Evolutionary conservation across 2,113 vertebrate species (phyloP).

Genomic region (Tetrao urogallus): DNA sequence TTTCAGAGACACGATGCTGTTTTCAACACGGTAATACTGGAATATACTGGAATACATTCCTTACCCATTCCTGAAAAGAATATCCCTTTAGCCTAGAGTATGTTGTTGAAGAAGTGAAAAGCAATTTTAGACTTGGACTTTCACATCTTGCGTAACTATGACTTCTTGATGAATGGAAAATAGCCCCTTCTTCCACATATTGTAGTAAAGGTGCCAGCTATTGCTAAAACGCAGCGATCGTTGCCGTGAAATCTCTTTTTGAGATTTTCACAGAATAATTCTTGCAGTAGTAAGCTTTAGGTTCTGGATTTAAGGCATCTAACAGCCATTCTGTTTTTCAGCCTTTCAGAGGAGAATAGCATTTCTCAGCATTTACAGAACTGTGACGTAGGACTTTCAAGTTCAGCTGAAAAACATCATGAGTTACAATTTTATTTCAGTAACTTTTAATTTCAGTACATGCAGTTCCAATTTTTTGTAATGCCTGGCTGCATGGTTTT

Average conservation of each 20-base stretch:
- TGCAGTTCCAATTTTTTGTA: neutral
- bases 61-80: neutral
- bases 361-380: neutral
- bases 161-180: neutral
- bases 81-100: rapidly evolving
- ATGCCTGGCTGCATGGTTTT: neutral
- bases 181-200: neutral
- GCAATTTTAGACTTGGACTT: rapidly evolving
- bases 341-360: neutral
- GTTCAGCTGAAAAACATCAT: neutral
- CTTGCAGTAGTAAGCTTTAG: neutral
- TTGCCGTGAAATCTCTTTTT: neutral
- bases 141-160: neutral
- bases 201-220: neutral
- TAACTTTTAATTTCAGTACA: neutral
- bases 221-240: neutral
- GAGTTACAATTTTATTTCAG: neutral
- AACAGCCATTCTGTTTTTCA: neutral
- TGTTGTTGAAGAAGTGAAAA: neutral
- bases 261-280: neutral
- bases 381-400: neutral
- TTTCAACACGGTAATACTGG: neutral
- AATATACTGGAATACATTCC: neutral
- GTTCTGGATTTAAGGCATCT: neutral
- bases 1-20: neutral